Evolutionary conservation across 1,140 invertebrate species (phyloP).

Genomic region (Schlechtendalia chinensis): DNA sequence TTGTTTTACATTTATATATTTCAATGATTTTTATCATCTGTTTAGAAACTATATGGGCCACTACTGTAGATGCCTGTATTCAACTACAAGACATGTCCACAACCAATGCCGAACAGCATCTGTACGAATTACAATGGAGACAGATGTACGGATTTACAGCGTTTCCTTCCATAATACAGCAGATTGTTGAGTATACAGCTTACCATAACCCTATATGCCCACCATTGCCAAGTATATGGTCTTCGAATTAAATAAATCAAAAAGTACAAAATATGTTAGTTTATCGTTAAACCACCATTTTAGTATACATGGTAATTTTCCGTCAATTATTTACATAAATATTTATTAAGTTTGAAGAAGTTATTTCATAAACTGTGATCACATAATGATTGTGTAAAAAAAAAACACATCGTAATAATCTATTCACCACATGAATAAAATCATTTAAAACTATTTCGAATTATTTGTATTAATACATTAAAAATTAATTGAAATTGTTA

Average conservation of each 20-base stretch:
- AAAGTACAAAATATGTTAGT: conserved; percentile 33
- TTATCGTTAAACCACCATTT: conserved; percentile 22
- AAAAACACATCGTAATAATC: too few species aligned
- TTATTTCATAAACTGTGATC: not conserved
- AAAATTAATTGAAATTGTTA: too few species aligned
- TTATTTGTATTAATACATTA: too few species aligned
- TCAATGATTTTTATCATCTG: conserved; percentile 15
- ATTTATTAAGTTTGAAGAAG: not conserved
- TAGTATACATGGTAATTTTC: conserved; percentile 19
- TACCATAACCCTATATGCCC: conserved; percentile 32
- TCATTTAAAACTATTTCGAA: too few species aligned
- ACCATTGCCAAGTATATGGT: conserved; percentile 39
- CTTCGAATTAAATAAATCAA: conserved; percentile 32
- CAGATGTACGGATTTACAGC: conserved; percentile 53
- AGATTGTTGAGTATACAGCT: conserved; percentile 52
- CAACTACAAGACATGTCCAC: conserved; percentile 54
- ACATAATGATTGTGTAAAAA: too few species aligned
- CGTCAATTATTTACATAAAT: conserved; percentile 27
- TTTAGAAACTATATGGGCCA: conserved; percentile 55
- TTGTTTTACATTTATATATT: not conserved
- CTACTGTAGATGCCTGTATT: conserved; percentile 54
- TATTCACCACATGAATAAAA: too few species aligned
- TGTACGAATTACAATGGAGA: conserved; percentile 54
- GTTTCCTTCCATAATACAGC: conserved; percentile 52
- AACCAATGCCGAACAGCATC: conserved; percentile 52